A percentile compares a stretch with the other conserved stretches of the same genome.
phyloP scores from a whole-genome alignment of 1,140 invertebrate genomes.

The Apolygus lucorum region DNA sequence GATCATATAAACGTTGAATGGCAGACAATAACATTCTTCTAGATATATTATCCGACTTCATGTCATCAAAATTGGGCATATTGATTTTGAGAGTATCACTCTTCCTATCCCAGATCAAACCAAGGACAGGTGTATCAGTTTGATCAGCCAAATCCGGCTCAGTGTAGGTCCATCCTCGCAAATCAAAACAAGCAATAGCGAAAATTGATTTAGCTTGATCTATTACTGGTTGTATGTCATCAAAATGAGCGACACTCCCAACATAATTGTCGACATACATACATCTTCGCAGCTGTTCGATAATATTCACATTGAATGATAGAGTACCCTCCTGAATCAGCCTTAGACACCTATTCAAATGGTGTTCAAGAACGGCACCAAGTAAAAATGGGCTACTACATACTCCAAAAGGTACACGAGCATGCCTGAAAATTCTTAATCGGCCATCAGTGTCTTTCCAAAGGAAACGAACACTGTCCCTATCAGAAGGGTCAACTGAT shows the following conservation, averaged over 20 bases:
- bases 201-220: not conserved
- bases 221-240: not conserved
- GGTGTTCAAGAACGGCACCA: not conserved
- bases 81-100: too few relatives aligned
- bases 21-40: too few relatives aligned
- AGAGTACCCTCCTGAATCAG: not conserved
- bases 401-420: not conserved
- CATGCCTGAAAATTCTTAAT: not conserved
- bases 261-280: not conserved
- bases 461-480: not conserved
- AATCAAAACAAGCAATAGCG: not conserved
- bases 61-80: too few relatives aligned
- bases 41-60: too few relatives aligned
- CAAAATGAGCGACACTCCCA: not conserved
- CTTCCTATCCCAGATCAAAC: too few relatives aligned
- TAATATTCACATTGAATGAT: not conserved
- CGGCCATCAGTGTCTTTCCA: not conserved
- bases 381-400: not conserved
- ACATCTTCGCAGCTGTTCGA: too few relatives aligned
- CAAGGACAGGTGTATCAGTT: too few relatives aligned
- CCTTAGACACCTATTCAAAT: not conserved
- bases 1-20: too few relatives aligned
- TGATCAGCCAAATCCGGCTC: too few relatives aligned
- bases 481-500: not conserved
- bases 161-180: not conserved